Conservation (phyloP, 2,113 vertebrate genomes). For the Nerophis lumbriciformis region DNA sequence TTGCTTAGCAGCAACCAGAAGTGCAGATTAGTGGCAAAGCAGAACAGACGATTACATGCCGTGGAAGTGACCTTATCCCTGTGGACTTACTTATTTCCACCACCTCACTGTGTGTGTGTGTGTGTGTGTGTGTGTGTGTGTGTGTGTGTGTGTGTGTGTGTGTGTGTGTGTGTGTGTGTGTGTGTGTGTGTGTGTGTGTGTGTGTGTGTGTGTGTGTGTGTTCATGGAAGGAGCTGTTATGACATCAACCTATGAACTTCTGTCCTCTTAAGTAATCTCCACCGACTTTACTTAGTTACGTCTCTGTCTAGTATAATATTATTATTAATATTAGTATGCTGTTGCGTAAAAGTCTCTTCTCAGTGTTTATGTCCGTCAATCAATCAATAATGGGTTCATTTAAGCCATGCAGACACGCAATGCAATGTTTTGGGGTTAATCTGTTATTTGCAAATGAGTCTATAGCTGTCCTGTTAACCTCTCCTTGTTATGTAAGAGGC, state of each 20-base stretch:
- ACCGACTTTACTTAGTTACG: too few species aligned
- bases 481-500: constrained; percentile 30
- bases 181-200: too few species aligned
- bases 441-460: constrained; percentile 34
- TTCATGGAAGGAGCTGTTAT: neutral
- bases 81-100: constrained; percentile 13
- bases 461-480: constrained; percentile 9
- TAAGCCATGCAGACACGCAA: neutral
- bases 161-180: too few species aligned
- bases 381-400: neutral
- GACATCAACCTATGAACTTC: too few species aligned
- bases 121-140: too few species aligned
- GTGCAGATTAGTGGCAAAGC: constrained; percentile 48
- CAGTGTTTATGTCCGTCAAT: too few species aligned
- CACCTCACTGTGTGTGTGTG: neutral
- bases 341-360: too few species aligned
- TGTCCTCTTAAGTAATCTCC: too few species aligned
- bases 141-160: too few species aligned
- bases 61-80: constrained; percentile 30
- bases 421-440: constrained; percentile 23
- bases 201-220: too few species aligned
- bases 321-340: too few species aligned
- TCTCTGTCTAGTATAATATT: too few species aligned
- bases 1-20: constrained; percentile 43
- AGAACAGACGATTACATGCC: constrained; percentile 5